A percentile compares a stretch with the other conserved stretches of the same genome.
These are phyloP conservation scores for Nemoura dubitans DNA, from an alignment of 2,888 invertebrate genomes.

Conservation along the genomic window DNA sequence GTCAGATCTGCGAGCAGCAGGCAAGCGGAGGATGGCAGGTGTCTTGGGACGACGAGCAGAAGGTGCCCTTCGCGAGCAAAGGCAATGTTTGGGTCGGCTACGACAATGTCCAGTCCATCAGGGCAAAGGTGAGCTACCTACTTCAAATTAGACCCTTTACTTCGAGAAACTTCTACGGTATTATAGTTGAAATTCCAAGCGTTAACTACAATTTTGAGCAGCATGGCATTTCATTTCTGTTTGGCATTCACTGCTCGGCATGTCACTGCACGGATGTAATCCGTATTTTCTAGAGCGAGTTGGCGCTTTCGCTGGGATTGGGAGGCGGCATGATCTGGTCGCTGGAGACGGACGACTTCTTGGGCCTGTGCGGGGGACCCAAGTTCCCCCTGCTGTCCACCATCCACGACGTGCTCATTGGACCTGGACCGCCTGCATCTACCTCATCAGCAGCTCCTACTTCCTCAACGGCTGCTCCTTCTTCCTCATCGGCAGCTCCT, in stretches of 20 bases:
- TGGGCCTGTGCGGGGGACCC: constrained; percentile 67
- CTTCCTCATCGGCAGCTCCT: no score
- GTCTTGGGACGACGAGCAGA: constrained; percentile 57
- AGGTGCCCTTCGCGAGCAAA: constrained; percentile 60
- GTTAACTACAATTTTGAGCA: no score
- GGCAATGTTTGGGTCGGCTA: constrained; percentile 76
- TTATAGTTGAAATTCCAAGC: no score
- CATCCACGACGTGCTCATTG: constrained; percentile 62
- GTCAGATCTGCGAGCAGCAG: constrained; percentile 56
- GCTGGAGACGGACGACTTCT: constrained; percentile 81
- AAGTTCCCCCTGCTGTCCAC: constrained; percentile 69
- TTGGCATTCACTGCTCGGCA: no score
- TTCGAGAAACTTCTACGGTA: no score
- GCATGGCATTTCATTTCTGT: no score
- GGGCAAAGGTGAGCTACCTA: constrained; percentile 60
- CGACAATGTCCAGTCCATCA: constrained; percentile 68
- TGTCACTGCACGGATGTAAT: no score
- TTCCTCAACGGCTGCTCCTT: no score
- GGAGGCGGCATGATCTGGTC: constrained; percentile 82
- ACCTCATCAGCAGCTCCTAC: no score
- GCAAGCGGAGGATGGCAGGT: constrained; percentile 56
- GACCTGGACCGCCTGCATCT: background rate
- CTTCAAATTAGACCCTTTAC: background rate
- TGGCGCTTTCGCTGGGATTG: constrained; percentile 55
- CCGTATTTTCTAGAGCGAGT: background rate